Base-by-base conservation (phyloP, 2,888 invertebrate genomes). In the Brassicogethes aeneus region DNA sequence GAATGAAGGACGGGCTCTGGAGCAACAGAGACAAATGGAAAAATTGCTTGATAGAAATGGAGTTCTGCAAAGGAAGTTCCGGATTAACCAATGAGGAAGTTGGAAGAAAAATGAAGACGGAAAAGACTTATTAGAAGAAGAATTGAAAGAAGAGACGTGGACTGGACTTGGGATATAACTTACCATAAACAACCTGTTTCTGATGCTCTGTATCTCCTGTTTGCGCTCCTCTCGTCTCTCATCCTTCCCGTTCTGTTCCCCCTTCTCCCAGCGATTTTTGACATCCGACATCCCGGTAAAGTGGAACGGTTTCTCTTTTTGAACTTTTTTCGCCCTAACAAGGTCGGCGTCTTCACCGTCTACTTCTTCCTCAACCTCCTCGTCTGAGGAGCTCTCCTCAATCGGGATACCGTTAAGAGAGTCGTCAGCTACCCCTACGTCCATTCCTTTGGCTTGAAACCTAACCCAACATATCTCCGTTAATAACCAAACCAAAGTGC, bases 201-300 rank as follows among this genome's bases (percentile, higher is more conserved):
- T 77, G 54, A 92, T 87, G 52, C 82, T 85, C 65, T 88, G 86
- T 51, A 91, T 83, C 69, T 93, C 92, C 60, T 89, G 89, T 60
- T 91, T 91, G 35, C 89, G 73, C 61, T 88, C 86, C 54, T 88
- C 85, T 7, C 85, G 77, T 15, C 86, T 69, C 46, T 80, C 79
- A 54, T 89, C 81, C 32, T 72, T 69, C 2, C 70, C 62, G 41
- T 72, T 65, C 36, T 60, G 57, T 37, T 67, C 76, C 0, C 80
- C 81, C n/a, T 73, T 73, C 66, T 90, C 90, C 77, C 89, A 90
- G 59, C 79, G 78, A 47, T 78, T 83, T 55, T 86, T 85, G 7
- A 89, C 86, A 65, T 88, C 89, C 53, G 80, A 82, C 84, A 89
- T 86, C 63, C 85, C 84, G 50, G 81, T 79, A 65, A 88, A 81